Percentiles rank a stretch among this genome's conserved stretches.
Conservation (phyloP, 2,888 invertebrate genomes). For the Micropterix aruncella region DNA sequence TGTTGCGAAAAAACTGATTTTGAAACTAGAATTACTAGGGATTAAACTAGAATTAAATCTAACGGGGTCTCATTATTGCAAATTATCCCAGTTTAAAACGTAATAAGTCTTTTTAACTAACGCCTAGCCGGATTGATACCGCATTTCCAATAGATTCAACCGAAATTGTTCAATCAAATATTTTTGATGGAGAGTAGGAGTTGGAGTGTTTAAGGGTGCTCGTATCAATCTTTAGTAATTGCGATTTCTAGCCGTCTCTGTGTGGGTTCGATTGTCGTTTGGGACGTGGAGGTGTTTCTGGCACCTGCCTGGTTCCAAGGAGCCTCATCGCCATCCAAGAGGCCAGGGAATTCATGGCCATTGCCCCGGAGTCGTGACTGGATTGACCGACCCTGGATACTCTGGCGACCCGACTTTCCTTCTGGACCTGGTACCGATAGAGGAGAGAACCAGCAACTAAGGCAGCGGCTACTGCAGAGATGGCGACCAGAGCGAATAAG, state of each 20-base stretch:
- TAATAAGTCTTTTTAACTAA: not conserved
- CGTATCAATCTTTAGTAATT: too few relatives aligned
- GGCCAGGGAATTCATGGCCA: slow-evolving; percentile 48
- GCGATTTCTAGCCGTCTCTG: not conserved
- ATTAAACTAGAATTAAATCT: not conserved
- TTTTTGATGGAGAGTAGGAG: too few relatives aligned
- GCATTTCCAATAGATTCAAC: too few relatives aligned
- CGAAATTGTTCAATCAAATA: too few relatives aligned
- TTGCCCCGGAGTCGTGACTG: slow-evolving; percentile 30
- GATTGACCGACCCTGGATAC: slow-evolving; percentile 33
- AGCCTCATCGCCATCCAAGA: slow-evolving; percentile 61
- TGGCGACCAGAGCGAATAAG: slow-evolving; percentile 74
- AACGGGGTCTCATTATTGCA: slow-evolving; percentile 9
- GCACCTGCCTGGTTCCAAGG: slow-evolving; percentile 32
- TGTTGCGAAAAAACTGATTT: not conserved
- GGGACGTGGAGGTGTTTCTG: not conserved
- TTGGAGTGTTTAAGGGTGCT: too few relatives aligned
- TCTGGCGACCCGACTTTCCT: slow-evolving; percentile 53
- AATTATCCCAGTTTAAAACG: slow-evolving; percentile 7
- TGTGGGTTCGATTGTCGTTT: not conserved
- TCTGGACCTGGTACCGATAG: slow-evolving; percentile 64
- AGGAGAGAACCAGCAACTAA: slow-evolving; percentile 71
- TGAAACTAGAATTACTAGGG: too few relatives aligned
- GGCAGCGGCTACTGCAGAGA: slow-evolving; percentile 78
- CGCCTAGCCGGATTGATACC: too few relatives aligned